A percentile compares a stretch with the other conserved stretches of the same genome.
Evolutionary conservation across 2,888 invertebrate genomes (phyloP).

Genomic region (Platerodrilus igneus): DNA sequence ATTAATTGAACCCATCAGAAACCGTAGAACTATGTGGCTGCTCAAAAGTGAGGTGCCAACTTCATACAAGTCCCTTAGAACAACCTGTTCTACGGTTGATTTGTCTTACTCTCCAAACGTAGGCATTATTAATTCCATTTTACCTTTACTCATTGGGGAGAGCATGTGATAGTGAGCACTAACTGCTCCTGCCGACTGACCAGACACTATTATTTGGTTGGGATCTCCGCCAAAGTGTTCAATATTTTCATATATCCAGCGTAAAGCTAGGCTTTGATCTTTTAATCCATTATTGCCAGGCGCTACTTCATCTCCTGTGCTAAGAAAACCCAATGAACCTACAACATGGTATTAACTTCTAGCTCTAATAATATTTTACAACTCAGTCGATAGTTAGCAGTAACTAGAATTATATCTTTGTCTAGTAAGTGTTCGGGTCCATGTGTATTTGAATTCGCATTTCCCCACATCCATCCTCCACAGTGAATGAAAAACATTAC

Average conservation of each 20-base stretch:
- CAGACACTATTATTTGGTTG: constrained; percentile 1
- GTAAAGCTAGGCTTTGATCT: constrained; percentile 5
- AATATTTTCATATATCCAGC: constrained; percentile 8
- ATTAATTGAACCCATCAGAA: too few species aligned
- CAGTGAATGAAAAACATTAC: constrained; percentile 74
- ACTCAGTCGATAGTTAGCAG: constrained; percentile 66
- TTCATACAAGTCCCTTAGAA: too few species aligned
- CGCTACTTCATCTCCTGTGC: constrained; percentile 6
- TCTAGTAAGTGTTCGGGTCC: constrained; percentile 67
- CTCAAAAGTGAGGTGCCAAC: too few species aligned
- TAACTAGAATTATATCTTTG: constrained; percentile 63
- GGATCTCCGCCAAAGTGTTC: constrained; percentile 6
- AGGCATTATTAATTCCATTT: too few species aligned
- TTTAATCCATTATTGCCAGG: constrained; percentile 11
- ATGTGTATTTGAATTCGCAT: constrained; percentile 61
- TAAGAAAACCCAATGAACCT: constrained; percentile 2
- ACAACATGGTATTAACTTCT: not conserved
- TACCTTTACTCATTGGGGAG: too few species aligned
- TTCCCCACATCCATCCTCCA: constrained; percentile 70
- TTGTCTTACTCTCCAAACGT: too few species aligned
- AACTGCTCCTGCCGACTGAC: constrained; percentile 3
- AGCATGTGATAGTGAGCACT: constrained; percentile 3
- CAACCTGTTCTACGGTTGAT: too few species aligned
- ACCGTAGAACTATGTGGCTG: too few species aligned
- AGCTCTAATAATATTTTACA: constrained; percentile 18